Percentiles rank a stretch among this genome's conserved stretches.
These are phyloP conservation scores for Xyliphius kryptos DNA, from an alignment of 2,113 vertebrate species.

Conservation along the genomic window DNA sequence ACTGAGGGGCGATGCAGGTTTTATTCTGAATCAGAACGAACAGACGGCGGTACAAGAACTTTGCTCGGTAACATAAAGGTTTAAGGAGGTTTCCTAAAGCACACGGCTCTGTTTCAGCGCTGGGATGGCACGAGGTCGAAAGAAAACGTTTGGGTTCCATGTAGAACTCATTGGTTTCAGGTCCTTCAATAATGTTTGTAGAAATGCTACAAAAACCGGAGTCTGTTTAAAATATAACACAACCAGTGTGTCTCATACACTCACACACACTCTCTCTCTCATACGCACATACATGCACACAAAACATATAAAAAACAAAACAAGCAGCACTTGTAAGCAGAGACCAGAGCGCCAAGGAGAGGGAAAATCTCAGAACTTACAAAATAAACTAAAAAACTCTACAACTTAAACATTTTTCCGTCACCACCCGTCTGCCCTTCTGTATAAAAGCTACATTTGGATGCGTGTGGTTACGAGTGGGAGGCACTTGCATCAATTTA, in stretches of 20 bases:
- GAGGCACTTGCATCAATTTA: conserved; percentile 20
- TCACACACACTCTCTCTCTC: not conserved
- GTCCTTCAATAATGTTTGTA: conserved; percentile 36
- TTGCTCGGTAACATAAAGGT: not conserved
- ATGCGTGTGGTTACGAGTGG: conserved; percentile 19
- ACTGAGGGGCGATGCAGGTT: not conserved
- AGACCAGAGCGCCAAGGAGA: not conserved
- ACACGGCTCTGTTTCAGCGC: not conserved
- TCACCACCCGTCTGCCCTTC: not conserved
- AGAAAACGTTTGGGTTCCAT: not conserved
- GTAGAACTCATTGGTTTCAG: conserved; percentile 9
- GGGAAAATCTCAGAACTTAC: not conserved
- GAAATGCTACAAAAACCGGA: conserved; percentile 39
- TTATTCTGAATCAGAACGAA: conserved; percentile 5
- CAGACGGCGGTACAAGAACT: not conserved
- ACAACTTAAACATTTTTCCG: not conserved
- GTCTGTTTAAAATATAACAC: conserved; percentile 20
- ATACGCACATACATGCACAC: conserved; percentile 8
- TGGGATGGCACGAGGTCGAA: not conserved
- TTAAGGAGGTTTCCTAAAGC: too few species aligned
- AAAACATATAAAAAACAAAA: not conserved
- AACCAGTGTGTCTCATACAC: not conserved
- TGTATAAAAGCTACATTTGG: conserved; percentile 14
- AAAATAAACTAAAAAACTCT: not conserved
- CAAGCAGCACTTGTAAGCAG: not conserved